phyloP scores from a whole-genome alignment of 2,113 vertebrate species.

The Psittacara wagleri region DNA sequence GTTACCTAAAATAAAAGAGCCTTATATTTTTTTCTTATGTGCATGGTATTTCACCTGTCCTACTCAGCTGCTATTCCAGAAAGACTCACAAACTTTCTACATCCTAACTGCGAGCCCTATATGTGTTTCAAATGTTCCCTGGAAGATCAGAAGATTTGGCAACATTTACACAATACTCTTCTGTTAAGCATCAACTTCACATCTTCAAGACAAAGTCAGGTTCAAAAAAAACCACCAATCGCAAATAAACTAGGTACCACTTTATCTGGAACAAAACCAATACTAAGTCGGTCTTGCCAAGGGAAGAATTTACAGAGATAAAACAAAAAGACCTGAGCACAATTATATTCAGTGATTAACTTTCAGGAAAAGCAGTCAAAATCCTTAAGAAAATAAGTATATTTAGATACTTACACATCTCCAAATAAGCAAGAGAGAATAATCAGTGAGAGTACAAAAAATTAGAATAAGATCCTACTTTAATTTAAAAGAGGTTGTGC shows the following conservation, averaged over 20 bases:
- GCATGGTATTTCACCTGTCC: too few relatives aligned
- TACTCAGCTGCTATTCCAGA: not conserved
- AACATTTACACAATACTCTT: not conserved
- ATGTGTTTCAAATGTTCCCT: not conserved
- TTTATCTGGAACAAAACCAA: fast-evolving
- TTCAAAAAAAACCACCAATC: not conserved
- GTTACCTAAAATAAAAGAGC: not conserved
- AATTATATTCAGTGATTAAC: too few relatives aligned
- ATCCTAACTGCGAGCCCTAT: not conserved
- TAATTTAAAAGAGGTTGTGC: not conserved
- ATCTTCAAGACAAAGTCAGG: not conserved
- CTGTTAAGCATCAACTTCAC: not conserved
- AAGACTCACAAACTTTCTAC: not conserved
- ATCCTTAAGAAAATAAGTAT: too few relatives aligned
- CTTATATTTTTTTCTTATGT: not conserved
- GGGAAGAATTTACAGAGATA: not conserved
- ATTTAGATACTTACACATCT: not conserved
- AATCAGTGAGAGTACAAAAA: not conserved
- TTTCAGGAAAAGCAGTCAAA: not conserved
- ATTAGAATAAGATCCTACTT: fast-evolving
- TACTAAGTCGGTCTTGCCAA: not conserved
- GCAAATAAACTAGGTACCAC: too few relatives aligned
- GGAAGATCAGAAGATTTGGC: not conserved
- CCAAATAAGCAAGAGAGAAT: not conserved
- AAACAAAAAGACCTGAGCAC: not conserved